These are phyloP conservation scores for Hippocampus comes DNA, from an alignment of 2,113 vertebrate species.

Conservation along the genomic window DNA sequence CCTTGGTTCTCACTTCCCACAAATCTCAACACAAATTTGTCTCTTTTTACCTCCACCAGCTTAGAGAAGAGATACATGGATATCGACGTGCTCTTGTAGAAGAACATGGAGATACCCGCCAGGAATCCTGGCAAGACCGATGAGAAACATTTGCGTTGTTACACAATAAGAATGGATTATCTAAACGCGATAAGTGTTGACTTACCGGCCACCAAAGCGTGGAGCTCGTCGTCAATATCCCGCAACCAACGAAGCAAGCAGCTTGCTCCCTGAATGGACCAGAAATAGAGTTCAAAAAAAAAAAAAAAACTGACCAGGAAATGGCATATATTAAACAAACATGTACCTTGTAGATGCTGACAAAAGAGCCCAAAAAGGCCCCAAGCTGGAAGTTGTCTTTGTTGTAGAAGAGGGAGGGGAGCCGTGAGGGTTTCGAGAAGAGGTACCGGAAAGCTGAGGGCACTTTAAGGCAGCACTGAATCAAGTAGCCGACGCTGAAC, in stretches of 20 bases:
- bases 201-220: slow-evolving; percentile 92
- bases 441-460: slow-evolving; percentile 89
- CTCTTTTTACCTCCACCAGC: slow-evolving; percentile 86
- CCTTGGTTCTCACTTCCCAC: neutral
- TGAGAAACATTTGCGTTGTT: neutral
- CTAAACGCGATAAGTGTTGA: neutral
- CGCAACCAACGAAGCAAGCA: slow-evolving; percentile 94
- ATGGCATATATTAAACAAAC: neutral
- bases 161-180: neutral
- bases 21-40: neutral
- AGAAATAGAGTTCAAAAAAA: neutral
- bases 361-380: slow-evolving; percentile 94
- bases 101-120: slow-evolving; percentile 97
- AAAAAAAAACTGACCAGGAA: neutral
- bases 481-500: slow-evolving; percentile 96
- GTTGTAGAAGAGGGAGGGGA: slow-evolving; percentile 93
- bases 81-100: slow-evolving; percentile 98
- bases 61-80: slow-evolving; percentile 98
- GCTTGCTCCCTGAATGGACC: slow-evolving; percentile 82
- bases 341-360: slow-evolving; percentile 97
- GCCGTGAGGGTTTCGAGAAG: slow-evolving; percentile 88
- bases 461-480: slow-evolving; percentile 96
- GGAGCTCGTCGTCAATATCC: slow-evolving; percentile 95
- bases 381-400: slow-evolving; percentile 97
- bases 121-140: slow-evolving; percentile 79